Evolutionary conservation across 2,888 invertebrate species (phyloP).

Genomic region (Troides oblongomaculatus): DNA sequence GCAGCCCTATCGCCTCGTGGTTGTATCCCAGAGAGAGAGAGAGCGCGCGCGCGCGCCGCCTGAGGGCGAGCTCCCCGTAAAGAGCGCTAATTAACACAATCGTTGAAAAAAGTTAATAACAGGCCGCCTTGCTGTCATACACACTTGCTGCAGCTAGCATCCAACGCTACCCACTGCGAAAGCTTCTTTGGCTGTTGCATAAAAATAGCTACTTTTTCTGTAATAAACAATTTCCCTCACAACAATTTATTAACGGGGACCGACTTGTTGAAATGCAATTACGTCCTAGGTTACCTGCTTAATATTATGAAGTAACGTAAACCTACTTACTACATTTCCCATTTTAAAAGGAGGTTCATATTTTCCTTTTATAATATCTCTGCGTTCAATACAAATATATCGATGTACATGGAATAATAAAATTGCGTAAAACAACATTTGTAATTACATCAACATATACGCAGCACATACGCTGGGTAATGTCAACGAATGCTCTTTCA

Average conservation of each 20-base stretch:
- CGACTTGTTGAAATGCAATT: too few relatives aligned
- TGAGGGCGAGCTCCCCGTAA: constrained; percentile 53
- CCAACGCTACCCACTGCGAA: constrained; percentile 11
- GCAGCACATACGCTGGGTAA: too few relatives aligned
- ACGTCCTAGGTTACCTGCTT: too few relatives aligned
- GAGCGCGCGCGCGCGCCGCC: constrained; percentile 46
- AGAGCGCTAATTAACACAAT: constrained; percentile 75
- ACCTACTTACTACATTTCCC: too few relatives aligned
- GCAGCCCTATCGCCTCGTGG: constrained; percentile 53
- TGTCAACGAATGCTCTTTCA: too few relatives aligned
- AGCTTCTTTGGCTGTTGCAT: constrained; percentile 27
- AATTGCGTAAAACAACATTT: too few relatives aligned
- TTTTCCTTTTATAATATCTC: too few relatives aligned
- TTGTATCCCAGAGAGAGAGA: constrained; percentile 42
- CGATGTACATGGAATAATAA: too few relatives aligned
- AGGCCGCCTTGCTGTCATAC: constrained; percentile 60
- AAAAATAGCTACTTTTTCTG: constrained; percentile 23
- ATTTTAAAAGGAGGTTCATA: too few relatives aligned
- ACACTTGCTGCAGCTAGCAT: constrained; percentile 55
- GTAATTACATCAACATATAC: too few relatives aligned
- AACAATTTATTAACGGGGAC: neutral
- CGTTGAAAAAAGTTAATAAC: constrained; percentile 75
- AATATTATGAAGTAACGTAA: too few relatives aligned
- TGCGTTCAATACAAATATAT: too few relatives aligned
- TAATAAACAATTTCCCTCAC: constrained; percentile 7